phyloP scores from a whole-genome alignment of 2,888 invertebrate species.

The Pyrocoelia pectoralis region DNA sequence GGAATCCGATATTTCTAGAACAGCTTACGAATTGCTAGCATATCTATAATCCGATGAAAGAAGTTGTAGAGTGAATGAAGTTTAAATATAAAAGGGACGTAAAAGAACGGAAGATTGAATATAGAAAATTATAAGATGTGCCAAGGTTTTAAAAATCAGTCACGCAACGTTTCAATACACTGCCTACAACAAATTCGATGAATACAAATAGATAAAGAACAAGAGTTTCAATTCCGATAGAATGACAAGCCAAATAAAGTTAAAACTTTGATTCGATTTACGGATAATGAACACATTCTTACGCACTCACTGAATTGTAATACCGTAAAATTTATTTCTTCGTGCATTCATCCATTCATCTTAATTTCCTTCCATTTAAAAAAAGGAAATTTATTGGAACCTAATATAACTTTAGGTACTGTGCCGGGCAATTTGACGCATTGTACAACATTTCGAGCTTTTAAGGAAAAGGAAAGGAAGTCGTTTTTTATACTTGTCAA shows the following conservation, averaged over 20 bases:
- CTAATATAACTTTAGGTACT: neutral
- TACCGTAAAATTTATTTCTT: neutral
- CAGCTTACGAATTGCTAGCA: too few relatives aligned
- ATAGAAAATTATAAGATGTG: too few relatives aligned
- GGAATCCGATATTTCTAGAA: too few relatives aligned
- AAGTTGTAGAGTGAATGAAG: too few relatives aligned
- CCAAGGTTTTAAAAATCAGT: too few relatives aligned
- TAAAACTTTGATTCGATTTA: neutral
- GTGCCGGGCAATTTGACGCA: neutral
- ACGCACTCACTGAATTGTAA: neutral
- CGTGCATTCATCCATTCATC: neutral
- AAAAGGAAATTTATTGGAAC: neutral
- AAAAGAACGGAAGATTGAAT: too few relatives aligned
- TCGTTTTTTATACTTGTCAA: neutral
- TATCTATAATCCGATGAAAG: too few relatives aligned
- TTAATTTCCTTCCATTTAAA: neutral
- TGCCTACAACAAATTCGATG: neutral
- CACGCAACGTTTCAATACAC: too few relatives aligned
- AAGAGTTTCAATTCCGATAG: neutral
- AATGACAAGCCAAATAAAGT: neutral
- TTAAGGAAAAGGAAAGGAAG: too few relatives aligned
- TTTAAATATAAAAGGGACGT: too few relatives aligned
- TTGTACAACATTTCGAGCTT: neutral
- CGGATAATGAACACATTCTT: neutral
- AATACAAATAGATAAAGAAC: neutral